These are phyloP conservation scores for Hypothenemus hampei DNA, from an alignment of 1,140 invertebrate species.

Conservation along the genomic window DNA sequence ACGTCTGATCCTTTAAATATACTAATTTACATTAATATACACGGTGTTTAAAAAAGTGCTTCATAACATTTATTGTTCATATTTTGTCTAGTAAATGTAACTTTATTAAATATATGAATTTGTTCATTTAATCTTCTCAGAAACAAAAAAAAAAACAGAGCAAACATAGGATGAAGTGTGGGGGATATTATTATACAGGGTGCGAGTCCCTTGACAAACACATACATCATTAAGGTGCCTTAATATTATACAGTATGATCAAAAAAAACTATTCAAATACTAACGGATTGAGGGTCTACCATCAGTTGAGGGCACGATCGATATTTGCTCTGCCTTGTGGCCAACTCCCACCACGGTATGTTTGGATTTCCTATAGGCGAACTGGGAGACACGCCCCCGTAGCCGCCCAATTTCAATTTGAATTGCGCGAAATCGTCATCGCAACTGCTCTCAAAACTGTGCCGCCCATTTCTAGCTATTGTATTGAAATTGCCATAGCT, in stretches of 20 bases:
- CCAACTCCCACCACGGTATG: slow-evolving; percentile 82
- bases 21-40: too few relatives aligned
- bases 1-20: too few relatives aligned
- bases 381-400: slow-evolving; percentile 1
- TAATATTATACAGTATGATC: background rate
- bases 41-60: too few relatives aligned
- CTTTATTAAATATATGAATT: too few relatives aligned
- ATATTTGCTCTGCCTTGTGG: slow-evolving; percentile 59
- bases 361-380: slow-evolving; percentile 42
- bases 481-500: slow-evolving; percentile 8
- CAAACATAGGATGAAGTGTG: too few relatives aligned
- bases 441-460: background rate
- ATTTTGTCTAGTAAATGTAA: too few relatives aligned
- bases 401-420: slow-evolving; percentile 3
- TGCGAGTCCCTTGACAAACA: too few relatives aligned
- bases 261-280: slow-evolving; percentile 6
- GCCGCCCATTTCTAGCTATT: slow-evolving; percentile 12
- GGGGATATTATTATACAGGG: too few relatives aligned
- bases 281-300: slow-evolving; percentile 33
- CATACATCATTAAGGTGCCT: too few relatives aligned
- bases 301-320: slow-evolving; percentile 41
- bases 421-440: slow-evolving; percentile 7
- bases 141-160: too few relatives aligned
- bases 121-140: too few relatives aligned
- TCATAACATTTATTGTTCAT: too few relatives aligned